Evolutionary conservation across 2,797 vertebrate species (phyloP).

Genomic region (Poeciliopsis gracilis): DNA sequence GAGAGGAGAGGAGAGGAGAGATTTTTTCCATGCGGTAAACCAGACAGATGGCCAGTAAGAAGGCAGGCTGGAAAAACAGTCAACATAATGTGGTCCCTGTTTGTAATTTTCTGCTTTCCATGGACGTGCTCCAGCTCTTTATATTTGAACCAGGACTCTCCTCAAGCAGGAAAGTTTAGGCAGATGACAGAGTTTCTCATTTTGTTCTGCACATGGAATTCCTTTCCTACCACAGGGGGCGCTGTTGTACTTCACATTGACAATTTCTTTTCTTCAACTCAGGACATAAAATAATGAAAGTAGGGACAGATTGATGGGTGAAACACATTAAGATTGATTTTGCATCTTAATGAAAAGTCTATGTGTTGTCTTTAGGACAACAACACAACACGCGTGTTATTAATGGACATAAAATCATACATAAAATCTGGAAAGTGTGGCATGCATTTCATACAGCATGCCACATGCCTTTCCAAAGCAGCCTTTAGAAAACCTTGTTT

Average conservation of each 20-base stretch:
- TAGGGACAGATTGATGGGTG: not conserved
- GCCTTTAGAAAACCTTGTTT: not conserved
- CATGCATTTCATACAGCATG: not conserved
- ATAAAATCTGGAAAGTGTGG: not conserved
- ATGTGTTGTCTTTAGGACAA: not conserved
- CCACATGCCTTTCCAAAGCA: too few relatives aligned
- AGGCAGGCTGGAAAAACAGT: slow-evolving; percentile 30
- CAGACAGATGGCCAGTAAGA: slow-evolving; percentile 45
- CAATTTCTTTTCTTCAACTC: not conserved
- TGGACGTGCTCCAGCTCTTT: slow-evolving; percentile 7
- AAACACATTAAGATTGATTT: not conserved
- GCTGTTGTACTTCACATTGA: slow-evolving; percentile 31
- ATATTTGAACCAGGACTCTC: slow-evolving; percentile 5
- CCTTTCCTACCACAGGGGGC: slow-evolving; percentile 60
- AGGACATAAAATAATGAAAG: not conserved
- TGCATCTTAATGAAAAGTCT: not conserved
- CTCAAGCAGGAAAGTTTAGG: slow-evolving; percentile 5
- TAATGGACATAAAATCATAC: not conserved
- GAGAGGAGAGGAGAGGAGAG: too few relatives aligned
- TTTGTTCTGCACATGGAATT: slow-evolving; percentile 13
- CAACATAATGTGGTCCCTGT: slow-evolving; percentile 31
- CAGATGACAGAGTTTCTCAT: slow-evolving; percentile 13
- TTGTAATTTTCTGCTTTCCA: slow-evolving; percentile 41
- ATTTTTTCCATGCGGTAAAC: slow-evolving; percentile 52
- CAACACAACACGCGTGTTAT: too few relatives aligned